Evolutionary conservation across 2,888 invertebrate species (phyloP).

Genomic region (Phymatocera aterrima): DNA sequence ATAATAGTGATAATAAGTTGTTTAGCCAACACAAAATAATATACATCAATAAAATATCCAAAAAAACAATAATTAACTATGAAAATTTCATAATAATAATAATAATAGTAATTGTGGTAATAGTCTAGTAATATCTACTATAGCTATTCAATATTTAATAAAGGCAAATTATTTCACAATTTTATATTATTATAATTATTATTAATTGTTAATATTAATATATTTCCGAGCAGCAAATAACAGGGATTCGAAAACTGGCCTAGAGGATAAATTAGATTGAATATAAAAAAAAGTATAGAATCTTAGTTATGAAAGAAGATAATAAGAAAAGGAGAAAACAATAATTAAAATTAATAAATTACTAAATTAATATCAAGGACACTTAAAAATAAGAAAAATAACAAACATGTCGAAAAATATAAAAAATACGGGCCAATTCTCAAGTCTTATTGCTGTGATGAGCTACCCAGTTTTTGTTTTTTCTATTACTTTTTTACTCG

Average conservation of each 20-base stretch:
- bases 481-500: too few relatives aligned
- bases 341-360: constrained; percentile 57
- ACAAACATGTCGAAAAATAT: constrained; percentile 47
- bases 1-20: constrained; percentile 8
- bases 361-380: constrained; percentile 57
- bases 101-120: constrained; percentile 26
- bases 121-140: constrained; percentile 33
- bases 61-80: constrained; percentile 51
- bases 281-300: constrained; percentile 41
- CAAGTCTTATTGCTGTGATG: constrained; percentile 59
- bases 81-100: constrained; percentile 34
- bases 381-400: constrained; percentile 51
- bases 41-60: constrained; percentile 56
- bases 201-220: background rate
- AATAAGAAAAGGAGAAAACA: constrained; percentile 15
- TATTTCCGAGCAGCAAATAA: constrained; percentile 55
- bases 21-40: constrained; percentile 54
- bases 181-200: constrained; percentile 14
- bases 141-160: constrained; percentile 41
- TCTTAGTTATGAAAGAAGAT: constrained; percentile 5
- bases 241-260: constrained; percentile 65
- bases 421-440: constrained; percentile 60
- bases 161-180: constrained; percentile 9
- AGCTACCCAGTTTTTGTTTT: constrained; percentile 44
- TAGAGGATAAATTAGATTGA: background rate